A percentile compares a stretch with the other conserved stretches of the same genome.
These are phyloP conservation scores for Quadroppia sp. DNA, from an alignment of 2,888 invertebrate species.

Conservation along the genomic window DNA sequence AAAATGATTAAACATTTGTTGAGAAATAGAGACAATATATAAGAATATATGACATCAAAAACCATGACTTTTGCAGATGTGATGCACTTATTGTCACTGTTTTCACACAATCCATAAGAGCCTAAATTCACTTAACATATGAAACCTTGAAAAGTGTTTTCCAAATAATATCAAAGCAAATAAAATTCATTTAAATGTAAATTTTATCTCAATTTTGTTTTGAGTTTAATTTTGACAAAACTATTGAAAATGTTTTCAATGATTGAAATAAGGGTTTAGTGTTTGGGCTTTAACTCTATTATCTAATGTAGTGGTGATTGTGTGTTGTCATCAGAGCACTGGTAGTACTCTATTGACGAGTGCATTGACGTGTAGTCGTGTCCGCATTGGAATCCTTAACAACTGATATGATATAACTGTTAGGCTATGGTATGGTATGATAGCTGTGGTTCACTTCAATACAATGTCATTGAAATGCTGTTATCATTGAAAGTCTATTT, in stretches of 20 bases:
- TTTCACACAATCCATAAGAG: neutral
- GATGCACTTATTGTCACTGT: neutral
- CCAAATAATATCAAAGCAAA: too few relatives aligned
- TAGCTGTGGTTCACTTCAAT: neutral
- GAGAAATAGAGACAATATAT: neutral
- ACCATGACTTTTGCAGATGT: conserved; percentile 16
- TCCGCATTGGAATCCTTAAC: neutral
- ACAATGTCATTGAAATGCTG: neutral
- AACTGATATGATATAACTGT: conserved; percentile 10
- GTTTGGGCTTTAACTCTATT: neutral
- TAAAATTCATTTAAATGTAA: neutral
- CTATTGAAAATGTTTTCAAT: neutral
- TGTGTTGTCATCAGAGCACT: neutral
- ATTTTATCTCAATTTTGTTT: neutral
- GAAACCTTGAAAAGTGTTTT: neutral
- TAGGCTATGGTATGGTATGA: neutral
- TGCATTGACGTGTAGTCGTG: neutral
- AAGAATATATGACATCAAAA: too few relatives aligned
- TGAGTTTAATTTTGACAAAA: neutral
- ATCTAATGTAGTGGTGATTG: neutral
- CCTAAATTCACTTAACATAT: neutral
- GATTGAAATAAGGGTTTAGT: conserved; percentile 1
- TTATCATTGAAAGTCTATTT: neutral
- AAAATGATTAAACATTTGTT: neutral
- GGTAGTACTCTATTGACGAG: conserved; percentile 1